A percentile compares a stretch with the other conserved stretches of the same genome.
Conservation (phyloP, 2,888 invertebrate genomes). For the Emmelina monodactyla region DNA sequence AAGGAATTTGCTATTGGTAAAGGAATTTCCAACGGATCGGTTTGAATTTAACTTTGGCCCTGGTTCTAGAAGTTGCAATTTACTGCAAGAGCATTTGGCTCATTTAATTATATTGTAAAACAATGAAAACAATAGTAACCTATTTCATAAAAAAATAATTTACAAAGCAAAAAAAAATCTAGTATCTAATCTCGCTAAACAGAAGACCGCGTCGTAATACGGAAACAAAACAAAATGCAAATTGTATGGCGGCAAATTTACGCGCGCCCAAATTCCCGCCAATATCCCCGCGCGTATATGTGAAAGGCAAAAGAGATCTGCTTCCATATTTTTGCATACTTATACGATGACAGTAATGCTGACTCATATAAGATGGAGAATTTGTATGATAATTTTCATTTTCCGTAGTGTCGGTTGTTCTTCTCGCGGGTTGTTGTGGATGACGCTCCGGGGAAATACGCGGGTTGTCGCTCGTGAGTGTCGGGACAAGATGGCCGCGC, state of each 20-base stretch:
- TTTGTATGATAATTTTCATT: conserved; percentile 66
- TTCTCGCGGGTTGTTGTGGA: conserved; percentile 52
- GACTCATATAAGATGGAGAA: conserved; percentile 55
- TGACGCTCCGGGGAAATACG: conserved; percentile 60
- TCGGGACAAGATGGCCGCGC: too few relatives aligned
- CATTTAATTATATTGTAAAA: too few relatives aligned
- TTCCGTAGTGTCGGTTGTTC: conserved; percentile 60
- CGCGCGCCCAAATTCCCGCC: conserved; percentile 28
- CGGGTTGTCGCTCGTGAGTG: conserved; percentile 45
- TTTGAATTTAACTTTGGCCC: too few relatives aligned
- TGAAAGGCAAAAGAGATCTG: conserved; percentile 38
- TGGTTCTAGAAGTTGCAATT: too few relatives aligned
- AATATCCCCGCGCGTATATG: conserved; percentile 32
- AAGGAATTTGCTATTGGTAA: too few relatives aligned
- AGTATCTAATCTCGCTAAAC: too few relatives aligned
- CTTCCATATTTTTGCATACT: conserved; percentile 61
- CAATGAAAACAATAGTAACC: too few relatives aligned
- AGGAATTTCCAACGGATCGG: too few relatives aligned
- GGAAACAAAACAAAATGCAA: conserved; percentile 38
- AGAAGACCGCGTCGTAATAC: too few relatives aligned
- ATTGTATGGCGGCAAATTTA: conserved; percentile 32
- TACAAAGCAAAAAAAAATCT: too few relatives aligned
- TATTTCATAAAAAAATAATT: too few relatives aligned
- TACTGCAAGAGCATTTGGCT: too few relatives aligned
- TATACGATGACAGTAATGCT: conserved; percentile 44